Conservation (phyloP, 2,797 vertebrate genomes). For the Schizopygopsis malacanthus region DNA sequence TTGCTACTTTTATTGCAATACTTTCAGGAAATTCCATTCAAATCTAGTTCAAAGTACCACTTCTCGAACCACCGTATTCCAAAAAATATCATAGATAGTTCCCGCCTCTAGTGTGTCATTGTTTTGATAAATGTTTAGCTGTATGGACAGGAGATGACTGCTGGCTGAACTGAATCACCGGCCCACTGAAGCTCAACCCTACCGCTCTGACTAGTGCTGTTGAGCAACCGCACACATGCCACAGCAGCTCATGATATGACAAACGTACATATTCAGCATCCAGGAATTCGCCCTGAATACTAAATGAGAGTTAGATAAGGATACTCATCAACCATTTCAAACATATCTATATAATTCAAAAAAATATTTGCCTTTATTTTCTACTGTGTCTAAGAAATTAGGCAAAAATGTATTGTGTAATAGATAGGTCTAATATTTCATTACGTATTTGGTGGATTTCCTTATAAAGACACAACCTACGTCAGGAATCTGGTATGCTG, state of each 20-base stretch:
- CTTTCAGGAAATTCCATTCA: not conserved
- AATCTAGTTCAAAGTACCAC: not conserved
- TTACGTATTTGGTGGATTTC: slow-evolving; percentile 13
- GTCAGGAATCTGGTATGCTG: slow-evolving; percentile 23
- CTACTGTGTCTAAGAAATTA: not conserved
- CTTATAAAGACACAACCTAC: slow-evolving; percentile 9
- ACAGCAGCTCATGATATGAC: slow-evolving; percentile 29
- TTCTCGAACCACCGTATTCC: not conserved
- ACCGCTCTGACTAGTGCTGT: not conserved
- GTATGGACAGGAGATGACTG: slow-evolving; percentile 11
- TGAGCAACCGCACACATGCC: slow-evolving; percentile 33
- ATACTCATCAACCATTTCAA: not conserved
- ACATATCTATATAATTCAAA: not conserved
- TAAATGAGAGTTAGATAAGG: slow-evolving; percentile 1
- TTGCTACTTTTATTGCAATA: not conserved
- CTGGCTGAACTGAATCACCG: slow-evolving; percentile 10
- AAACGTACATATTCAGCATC: slow-evolving; percentile 29
- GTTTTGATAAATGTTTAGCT: slow-evolving; percentile 10
- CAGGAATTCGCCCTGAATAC: slow-evolving; percentile 28
- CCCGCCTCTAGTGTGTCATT: not conserved
- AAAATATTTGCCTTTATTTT: not conserved
- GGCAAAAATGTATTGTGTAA: not conserved
- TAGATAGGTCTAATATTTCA: not conserved
- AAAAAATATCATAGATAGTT: not conserved
- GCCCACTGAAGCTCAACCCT: not conserved